Evolutionary conservation across 1,140 invertebrate species (phyloP), one percentile per base, ranked within the genome.

Genomic region (Drosophila ohnishii): DNA sequence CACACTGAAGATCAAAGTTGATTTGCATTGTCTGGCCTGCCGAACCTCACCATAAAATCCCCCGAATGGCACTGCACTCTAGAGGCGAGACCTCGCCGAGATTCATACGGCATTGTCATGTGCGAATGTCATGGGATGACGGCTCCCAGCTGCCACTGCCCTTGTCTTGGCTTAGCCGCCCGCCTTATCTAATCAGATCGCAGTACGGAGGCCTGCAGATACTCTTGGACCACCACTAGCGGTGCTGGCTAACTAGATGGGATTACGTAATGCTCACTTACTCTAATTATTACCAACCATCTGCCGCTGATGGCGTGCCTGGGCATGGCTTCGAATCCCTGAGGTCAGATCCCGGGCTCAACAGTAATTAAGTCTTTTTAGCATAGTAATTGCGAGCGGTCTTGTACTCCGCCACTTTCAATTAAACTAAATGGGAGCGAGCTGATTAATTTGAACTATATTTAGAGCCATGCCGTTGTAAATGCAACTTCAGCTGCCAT

Each of bases 301-400:
- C 63, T 66, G 35, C 22, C 60, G 57, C 45, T 22, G 47, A 64
- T 53, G 75, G 75, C 75, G 75, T 78, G 74, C 64, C 51, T 51
- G 74, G 56, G 42, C 35, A 22, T 34, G 32, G 34, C 51, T 32
- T 11, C 16, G 39, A 53, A 69, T 87, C 83, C 79, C 83, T 74
- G 51, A 66, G 84, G 79, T 74, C 84, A 83, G 62, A 47, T 53
- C 47, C 30, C 53, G 55, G 71, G 57, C 63, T 60, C 75, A 51
- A 55, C 32, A 30, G 64, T 87, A 88, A 87, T 87, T 86, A 86
- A 77, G 45, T 61, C 55, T 79, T 67, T 78, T 76, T 69, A 47
- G 61, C 83, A 82, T 82, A 62, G 62, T 62, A 75, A 86, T 56
- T 88, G 63, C 44, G 60, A 37, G 50, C 34, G 51, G 28, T 32